phyloP scores from a whole-genome alignment of 2,888 invertebrate genomes.

The Ethmia dodecea region DNA sequence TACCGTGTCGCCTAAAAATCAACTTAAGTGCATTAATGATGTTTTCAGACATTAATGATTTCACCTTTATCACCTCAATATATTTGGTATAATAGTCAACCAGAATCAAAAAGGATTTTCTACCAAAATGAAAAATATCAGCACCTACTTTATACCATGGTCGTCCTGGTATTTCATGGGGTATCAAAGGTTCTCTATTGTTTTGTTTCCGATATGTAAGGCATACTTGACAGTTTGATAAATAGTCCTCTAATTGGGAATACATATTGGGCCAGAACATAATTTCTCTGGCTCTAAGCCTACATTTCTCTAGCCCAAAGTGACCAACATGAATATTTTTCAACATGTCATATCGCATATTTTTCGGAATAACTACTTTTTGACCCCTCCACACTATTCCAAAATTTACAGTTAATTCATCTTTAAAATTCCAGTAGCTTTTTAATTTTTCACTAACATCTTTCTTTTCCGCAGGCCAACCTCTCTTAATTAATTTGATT shows the following conservation, averaged over 20 bases:
- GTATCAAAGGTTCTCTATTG: slow-evolving; percentile 2
- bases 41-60: slow-evolving; percentile 1
- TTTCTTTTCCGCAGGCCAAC: not conserved
- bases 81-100: slow-evolving; percentile 17
- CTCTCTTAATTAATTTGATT: not conserved
- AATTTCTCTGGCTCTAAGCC: slow-evolving; percentile 14
- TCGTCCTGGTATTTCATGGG: slow-evolving; percentile 13
- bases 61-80: slow-evolving; percentile 10
- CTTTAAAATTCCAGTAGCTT: slow-evolving; percentile 9
- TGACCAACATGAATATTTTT: slow-evolving; percentile 16
- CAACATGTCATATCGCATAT: slow-evolving; percentile 14
- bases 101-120: slow-evolving; percentile 10
- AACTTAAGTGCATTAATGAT: slow-evolving; percentile 15
- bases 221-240: slow-evolving; percentile 15
- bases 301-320: slow-evolving; percentile 17
- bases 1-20: slow-evolving; percentile 19
- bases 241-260: slow-evolving; percentile 12
- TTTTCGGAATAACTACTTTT: slow-evolving; percentile 16
- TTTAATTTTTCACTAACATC: slow-evolving; percentile 1
- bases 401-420: slow-evolving; percentile 11
- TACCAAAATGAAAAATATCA: slow-evolving; percentile 8
- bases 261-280: slow-evolving; percentile 21
- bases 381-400: slow-evolving; percentile 16
- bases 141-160: slow-evolving; percentile 13
- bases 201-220: slow-evolving; percentile 4